A percentile compares a stretch with the other conserved stretches of the same genome.
Evolutionary conservation across 1,140 invertebrate genomes (phyloP).

Genomic region (Trachymyrmex cornetzi): DNA sequence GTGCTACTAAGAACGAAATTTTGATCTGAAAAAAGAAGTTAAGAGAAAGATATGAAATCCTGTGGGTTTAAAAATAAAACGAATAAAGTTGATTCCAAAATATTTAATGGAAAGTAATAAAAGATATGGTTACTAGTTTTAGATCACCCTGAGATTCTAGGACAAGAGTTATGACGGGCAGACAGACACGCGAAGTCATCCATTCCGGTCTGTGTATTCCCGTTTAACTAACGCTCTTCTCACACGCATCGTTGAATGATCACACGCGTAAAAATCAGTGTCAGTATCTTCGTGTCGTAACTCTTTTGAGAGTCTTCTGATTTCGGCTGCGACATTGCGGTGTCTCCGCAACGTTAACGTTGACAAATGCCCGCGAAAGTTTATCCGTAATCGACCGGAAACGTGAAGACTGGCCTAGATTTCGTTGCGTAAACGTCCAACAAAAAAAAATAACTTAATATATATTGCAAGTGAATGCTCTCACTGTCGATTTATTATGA

Average conservation of each 20-base stretch:
- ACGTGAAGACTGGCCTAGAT: slow-evolving; percentile 32
- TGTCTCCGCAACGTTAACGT: slow-evolving; percentile 35
- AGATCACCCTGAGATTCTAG: slow-evolving; percentile 11
- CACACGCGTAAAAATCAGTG: slow-evolving; percentile 11
- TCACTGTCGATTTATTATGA: neutral
- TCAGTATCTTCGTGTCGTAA: neutral
- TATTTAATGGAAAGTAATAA: slow-evolving; percentile 21
- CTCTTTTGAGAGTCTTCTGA: neutral
- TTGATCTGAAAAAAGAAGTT: neutral
- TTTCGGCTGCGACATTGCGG: slow-evolving; percentile 13
- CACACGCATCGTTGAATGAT: slow-evolving; percentile 7
- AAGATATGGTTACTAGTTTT: neutral
- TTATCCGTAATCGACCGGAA: slow-evolving; percentile 52
- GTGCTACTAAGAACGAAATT: neutral
- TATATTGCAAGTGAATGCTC: neutral
- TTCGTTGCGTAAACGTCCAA: neutral
- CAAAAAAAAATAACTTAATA: neutral
- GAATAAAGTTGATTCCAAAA: neutral
- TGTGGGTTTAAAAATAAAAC: neutral
- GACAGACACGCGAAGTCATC: slow-evolving; percentile 9
- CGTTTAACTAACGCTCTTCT: slow-evolving; percentile 5
- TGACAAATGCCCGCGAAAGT: slow-evolving; percentile 29
- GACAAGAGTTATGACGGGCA: neutral
- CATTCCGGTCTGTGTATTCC: neutral
- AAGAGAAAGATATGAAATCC: neutral